Percentiles rank a stretch among this genome's conserved stretches.
These are phyloP conservation scores for Troides helena DNA, from an alignment of 2,888 invertebrate genomes.

Conservation along the genomic window DNA sequence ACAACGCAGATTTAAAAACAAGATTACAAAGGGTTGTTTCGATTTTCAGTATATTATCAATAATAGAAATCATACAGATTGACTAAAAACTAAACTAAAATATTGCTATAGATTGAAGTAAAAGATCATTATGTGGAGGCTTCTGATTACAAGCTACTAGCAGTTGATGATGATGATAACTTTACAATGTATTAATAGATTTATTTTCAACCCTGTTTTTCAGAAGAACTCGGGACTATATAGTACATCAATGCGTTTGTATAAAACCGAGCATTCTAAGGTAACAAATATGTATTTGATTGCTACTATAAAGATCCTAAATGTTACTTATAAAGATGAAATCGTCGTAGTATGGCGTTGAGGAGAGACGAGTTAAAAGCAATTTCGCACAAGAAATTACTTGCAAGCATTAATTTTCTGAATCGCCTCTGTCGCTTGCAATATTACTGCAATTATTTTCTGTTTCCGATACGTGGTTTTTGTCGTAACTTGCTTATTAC, in stretches of 20 bases:
- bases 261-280: neutral
- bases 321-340: constrained; percentile 27
- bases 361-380: constrained; percentile 24
- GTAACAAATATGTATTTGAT: constrained; percentile 5
- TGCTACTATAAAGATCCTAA: constrained; percentile 14
- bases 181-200: too few species aligned
- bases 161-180: too few species aligned
- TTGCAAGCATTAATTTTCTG: constrained; percentile 31
- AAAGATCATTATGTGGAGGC: too few species aligned
- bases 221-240: too few species aligned
- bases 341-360: constrained; percentile 19
- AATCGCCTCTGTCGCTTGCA: constrained; percentile 27
- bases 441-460: constrained; percentile 31
- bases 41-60: too few species aligned
- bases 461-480: constrained; percentile 29
- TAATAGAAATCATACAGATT: too few species aligned
- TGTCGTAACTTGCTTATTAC: constrained; percentile 25
- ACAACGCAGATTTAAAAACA: neutral
- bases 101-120: too few species aligned
- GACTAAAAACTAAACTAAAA: too few species aligned
- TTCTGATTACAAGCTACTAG: too few species aligned
- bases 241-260: too few species aligned
- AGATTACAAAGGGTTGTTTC: neutral
- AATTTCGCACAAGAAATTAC: constrained; percentile 30
- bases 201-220: too few species aligned